Evolutionary conservation across 2,113 vertebrate genomes (phyloP), one percentile per base, ranked within the genome.

Genomic region (Sceloporus tristichus): DNA sequence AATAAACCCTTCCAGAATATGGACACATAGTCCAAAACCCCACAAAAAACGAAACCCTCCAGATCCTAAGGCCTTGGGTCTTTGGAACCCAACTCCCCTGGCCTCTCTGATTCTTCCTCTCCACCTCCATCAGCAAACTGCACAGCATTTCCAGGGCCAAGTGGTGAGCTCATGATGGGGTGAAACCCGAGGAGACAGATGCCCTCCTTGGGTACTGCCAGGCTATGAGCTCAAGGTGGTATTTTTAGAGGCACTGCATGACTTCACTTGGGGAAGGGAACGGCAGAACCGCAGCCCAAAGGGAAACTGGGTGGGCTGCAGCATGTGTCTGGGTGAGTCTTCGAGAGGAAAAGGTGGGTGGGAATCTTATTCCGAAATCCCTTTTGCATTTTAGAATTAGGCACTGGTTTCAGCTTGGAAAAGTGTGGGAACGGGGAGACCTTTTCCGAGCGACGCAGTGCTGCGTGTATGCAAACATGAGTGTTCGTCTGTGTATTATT

Each of bases 161-260:
- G 19, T 18, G 59, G 59, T 89, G 88, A 89, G 88, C 88, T 89
- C 88, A 89, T 82, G 18, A 2, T 0, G 11, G 88, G 59, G 40
- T 75, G 88, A 86, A 89, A 89, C 71, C 18, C 27, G 73, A 89
- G 84, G 21, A 48, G 48, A 1, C 79, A 38, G 7, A n/a, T 86
- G 88, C 48, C 48, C 71, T 56, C 79, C 4, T 56, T 25, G 59
- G 80, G 87, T 0, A 2, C 18, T 86, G 79, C 88, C 84, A 82
- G 42, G 71, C 84, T 79, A 13, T 89, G 88, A 89, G 79, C 79
- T 82, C 84, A 86, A 71, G 71, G 13, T 11, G 34, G 88, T 89
- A 89, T 89, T 89, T 89, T 89, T 89, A 86, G 88, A 82, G 73
- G 16, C n/a, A 23, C 1, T 0, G 3, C 10, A 13, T 42, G 25